phyloP scores from a whole-genome alignment of 1,140 invertebrate species.

The Papilio machaon region DNA sequence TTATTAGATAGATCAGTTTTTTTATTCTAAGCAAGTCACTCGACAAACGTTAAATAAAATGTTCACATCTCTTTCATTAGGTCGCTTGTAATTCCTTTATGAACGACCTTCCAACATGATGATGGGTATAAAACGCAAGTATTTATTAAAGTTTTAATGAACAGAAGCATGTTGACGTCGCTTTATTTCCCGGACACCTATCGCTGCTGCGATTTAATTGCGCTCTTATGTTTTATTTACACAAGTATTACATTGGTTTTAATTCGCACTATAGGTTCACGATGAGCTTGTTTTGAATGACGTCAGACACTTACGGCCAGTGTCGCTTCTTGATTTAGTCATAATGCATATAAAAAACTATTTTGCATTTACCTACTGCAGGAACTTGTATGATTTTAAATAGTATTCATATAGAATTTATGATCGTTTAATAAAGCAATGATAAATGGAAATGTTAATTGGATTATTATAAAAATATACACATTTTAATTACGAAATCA shows the following conservation, averaged over 20 bases:
- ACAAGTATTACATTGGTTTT: slow-evolving; percentile 33
- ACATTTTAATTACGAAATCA: no score
- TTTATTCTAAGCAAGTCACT: no score
- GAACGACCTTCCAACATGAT: background rate
- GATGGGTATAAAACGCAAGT: slow-evolving; percentile 23
- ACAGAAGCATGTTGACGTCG: slow-evolving; percentile 22
- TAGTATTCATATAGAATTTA: background rate
- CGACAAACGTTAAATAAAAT: no score
- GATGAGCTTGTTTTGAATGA: slow-evolving; percentile 39
- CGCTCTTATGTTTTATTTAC: slow-evolving; percentile 34
- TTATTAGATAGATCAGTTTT: no score
- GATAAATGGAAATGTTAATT: background rate
- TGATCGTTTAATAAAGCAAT: background rate
- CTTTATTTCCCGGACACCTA: slow-evolving; percentile 28
- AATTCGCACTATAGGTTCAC: slow-evolving; percentile 37
- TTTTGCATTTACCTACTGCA: slow-evolving; percentile 22
- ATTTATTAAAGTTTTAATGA: slow-evolving; percentile 37
- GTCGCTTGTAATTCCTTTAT: background rate
- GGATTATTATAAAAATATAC: no score
- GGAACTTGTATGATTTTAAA: background rate
- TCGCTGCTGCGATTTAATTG: slow-evolving; percentile 23
- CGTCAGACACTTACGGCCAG: slow-evolving; percentile 32
- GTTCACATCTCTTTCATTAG: background rate
- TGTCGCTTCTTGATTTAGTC: slow-evolving; percentile 36
- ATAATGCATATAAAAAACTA: slow-evolving; percentile 29